Evolutionary conservation across 2,888 invertebrate species (phyloP).

Genomic region (Nemurella pictetii): DNA sequence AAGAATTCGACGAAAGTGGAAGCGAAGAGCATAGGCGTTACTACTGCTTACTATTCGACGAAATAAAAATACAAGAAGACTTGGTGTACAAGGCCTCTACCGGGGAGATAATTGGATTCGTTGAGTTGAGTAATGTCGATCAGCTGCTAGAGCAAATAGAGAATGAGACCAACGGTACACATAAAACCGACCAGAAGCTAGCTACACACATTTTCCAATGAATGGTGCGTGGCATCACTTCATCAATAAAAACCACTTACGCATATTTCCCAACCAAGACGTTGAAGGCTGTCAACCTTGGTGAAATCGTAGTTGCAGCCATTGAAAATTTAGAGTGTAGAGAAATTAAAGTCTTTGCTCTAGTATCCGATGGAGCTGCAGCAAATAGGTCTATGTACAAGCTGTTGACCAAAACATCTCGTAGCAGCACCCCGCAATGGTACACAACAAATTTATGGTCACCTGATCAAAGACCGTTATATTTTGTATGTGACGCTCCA

Average conservation of each 20-base stretch:
- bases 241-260: neutral
- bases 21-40: neutral
- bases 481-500: neutral
- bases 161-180: neutral
- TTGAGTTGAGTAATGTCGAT: constrained; percentile 14
- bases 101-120: neutral
- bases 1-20: constrained; percentile 2
- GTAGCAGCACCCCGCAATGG: too few species aligned
- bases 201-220: neutral
- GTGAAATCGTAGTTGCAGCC: neutral
- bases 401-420: neutral
- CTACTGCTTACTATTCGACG: neutral
- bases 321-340: neutral
- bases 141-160: neutral
- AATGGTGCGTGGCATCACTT: neutral
- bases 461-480: neutral
- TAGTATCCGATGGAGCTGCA: constrained; percentile 3
- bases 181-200: neutral
- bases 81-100: constrained; percentile 8
- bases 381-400: neutral
- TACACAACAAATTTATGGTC: too few species aligned
- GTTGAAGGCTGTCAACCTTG: neutral
- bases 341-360: neutral
- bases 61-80: constrained; percentile 10
- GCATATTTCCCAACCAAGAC: neutral